phyloP scores from a whole-genome alignment of 2,888 invertebrate species.

The Cyclophora punctaria region DNA sequence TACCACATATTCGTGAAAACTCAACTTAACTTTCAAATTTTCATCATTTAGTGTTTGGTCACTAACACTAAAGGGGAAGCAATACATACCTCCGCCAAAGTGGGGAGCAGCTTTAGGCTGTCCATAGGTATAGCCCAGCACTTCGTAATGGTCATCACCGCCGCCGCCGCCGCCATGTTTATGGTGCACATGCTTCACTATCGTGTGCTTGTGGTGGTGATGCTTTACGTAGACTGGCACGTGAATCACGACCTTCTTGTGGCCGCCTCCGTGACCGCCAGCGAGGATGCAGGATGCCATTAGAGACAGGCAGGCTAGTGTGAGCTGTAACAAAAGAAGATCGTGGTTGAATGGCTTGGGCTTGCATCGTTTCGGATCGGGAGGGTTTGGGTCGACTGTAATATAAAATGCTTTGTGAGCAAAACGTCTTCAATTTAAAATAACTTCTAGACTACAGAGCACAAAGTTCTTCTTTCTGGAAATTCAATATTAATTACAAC shows the following conservation, averaged over 20 bases:
- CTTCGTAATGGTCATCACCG: slow-evolving; percentile 78
- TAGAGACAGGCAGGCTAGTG: slow-evolving; percentile 51
- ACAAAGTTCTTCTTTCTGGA: neutral
- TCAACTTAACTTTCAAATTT: neutral
- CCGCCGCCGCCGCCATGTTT: slow-evolving; percentile 70
- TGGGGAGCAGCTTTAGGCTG: slow-evolving; percentile 74
- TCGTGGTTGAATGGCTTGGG: too few relatives aligned
- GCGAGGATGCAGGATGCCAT: slow-evolving; percentile 47
- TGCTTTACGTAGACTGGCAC: slow-evolving; percentile 85
- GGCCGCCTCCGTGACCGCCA: slow-evolving; percentile 70
- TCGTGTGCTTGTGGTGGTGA: slow-evolving; percentile 85
- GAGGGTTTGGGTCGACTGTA: too few relatives aligned
- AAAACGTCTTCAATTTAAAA: neutral
- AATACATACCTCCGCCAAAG: slow-evolving; percentile 52
- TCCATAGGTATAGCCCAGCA: slow-evolving; percentile 79
- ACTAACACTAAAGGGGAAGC: neutral
- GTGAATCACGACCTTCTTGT: slow-evolving; percentile 85
- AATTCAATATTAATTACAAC: too few relatives aligned
- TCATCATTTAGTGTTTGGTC: neutral
- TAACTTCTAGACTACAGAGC: neutral
- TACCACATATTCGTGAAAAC: neutral
- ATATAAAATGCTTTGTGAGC: too few relatives aligned
- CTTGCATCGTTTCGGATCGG: too few relatives aligned
- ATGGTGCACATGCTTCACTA: slow-evolving; percentile 82
- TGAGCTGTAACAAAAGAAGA: slow-evolving; percentile 30